Conservation (phyloP, 2,888 invertebrate genomes). For the Pyrrhia umbra region DNA sequence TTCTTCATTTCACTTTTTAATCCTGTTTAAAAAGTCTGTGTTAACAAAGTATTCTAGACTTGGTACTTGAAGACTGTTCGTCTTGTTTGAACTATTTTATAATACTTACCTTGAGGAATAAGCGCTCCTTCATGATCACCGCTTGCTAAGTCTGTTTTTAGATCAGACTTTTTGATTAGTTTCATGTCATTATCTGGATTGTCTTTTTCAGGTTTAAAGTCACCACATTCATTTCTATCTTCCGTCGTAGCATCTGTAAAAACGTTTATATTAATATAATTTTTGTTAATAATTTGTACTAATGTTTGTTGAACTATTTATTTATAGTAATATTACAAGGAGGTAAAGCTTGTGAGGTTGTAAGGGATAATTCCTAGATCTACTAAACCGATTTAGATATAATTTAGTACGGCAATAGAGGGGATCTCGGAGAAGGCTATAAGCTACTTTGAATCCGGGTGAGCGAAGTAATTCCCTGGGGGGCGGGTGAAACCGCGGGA, state of each 20-base stretch:
- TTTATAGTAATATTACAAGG: too few relatives aligned
- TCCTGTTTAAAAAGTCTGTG: conserved; percentile 13
- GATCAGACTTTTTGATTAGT: not conserved
- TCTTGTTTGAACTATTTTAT: not conserved
- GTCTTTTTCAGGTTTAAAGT: conserved; percentile 34
- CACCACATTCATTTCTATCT: conserved; percentile 29
- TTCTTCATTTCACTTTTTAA: not conserved
- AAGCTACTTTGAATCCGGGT: too few relatives aligned
- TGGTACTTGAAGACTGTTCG: not conserved
- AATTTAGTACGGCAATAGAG: too few relatives aligned
- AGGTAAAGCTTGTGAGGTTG: too few relatives aligned
- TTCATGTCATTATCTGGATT: conserved; percentile 10
- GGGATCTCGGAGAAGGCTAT: too few relatives aligned
- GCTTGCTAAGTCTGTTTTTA: conserved; percentile 30
- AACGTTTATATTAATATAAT: too few relatives aligned
- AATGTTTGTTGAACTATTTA: too few relatives aligned
- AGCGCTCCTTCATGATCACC: conserved; percentile 45
- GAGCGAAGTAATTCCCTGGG: too few relatives aligned
- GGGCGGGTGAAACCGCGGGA: too few relatives aligned
- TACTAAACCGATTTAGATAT: too few relatives aligned
- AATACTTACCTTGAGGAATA: not conserved
- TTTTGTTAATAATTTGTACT: too few relatives aligned
- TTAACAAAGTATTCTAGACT: not conserved
- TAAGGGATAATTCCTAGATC: too few relatives aligned
- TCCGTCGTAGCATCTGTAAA: conserved; percentile 10